Percentiles rank a stretch among this genome's conserved stretches.
Conservation (phyloP, 2,888 invertebrate genomes). For the Eilema sororculum region DNA sequence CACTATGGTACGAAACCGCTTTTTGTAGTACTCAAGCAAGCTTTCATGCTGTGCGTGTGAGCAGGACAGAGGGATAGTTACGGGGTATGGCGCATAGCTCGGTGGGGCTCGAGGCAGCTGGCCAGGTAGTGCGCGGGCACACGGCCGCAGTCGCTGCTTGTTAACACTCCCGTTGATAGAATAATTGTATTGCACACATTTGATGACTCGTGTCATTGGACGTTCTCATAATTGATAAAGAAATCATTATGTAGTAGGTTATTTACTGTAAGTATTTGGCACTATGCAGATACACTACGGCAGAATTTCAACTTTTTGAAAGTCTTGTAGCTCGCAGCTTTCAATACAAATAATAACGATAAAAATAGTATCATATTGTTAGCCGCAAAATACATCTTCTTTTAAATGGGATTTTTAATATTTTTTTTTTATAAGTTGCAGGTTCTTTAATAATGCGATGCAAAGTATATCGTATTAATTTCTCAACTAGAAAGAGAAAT, state of each 20-base stretch:
- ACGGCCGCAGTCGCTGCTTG: conserved; percentile 81
- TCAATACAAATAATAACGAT: not conserved
- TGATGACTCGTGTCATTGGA: conserved; percentile 69
- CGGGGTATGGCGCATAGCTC: conserved; percentile 74
- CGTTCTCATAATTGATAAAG: conserved; percentile 61
- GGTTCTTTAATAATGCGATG: no score
- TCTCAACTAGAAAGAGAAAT: no score
- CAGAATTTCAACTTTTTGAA: not conserved
- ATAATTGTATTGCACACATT: conserved; percentile 75
- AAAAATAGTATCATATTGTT: no score
- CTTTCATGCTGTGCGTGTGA: conserved; percentile 74
- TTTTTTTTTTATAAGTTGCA: no score
- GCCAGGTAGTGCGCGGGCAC: conserved; percentile 83
- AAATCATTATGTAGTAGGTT: conserved; percentile 48
- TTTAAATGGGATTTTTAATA: no score
- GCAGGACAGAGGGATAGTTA: conserved; percentile 75
- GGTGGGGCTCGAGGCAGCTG: conserved; percentile 84
- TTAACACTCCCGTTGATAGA: conserved; percentile 80
- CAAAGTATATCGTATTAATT: no score
- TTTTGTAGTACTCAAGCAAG: conserved; percentile 80
- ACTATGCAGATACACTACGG: not conserved
- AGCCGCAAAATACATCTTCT: no score
- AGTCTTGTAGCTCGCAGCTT: not conserved
- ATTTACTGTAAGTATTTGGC: conserved; percentile 1
- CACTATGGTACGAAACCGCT: conserved; percentile 80